Evolutionary conservation across 2,888 invertebrate genomes (phyloP).

Genomic region (Clivina fossor): DNA sequence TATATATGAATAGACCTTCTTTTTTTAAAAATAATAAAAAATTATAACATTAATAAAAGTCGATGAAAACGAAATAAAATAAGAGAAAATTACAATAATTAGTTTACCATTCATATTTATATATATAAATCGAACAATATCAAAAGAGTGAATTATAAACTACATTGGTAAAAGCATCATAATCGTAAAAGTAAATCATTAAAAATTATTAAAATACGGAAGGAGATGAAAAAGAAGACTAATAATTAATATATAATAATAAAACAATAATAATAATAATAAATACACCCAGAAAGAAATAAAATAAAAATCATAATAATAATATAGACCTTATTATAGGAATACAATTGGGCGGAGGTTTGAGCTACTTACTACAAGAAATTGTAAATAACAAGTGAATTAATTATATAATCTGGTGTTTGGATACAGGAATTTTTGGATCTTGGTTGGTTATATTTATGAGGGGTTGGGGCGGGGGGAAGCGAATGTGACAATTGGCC

Average conservation of each 20-base stretch:
- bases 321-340: no score
- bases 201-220: conserved; percentile 6
- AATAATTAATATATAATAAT: no score
- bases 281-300: conserved; percentile 20
- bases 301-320: conserved; percentile 10
- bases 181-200: conserved; percentile 4
- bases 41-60: conserved; percentile 31
- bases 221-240: no score
- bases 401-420: no score
- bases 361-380: no score
- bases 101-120: conserved; percentile 15
- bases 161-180: conserved; percentile 19
- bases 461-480: neutral
- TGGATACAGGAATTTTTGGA: conserved; percentile 5
- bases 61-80: no score
- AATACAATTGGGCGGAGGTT: no score
- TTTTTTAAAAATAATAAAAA: conserved; percentile 27
- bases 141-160: conserved; percentile 10
- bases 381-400: no score
- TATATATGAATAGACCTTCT: conserved; percentile 30
- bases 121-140: conserved; percentile 28
- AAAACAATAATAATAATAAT: conserved; percentile 20
- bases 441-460: conserved; percentile 1
- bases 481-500: neutral
- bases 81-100: conserved; percentile 30